Evolutionary conservation across 2,888 invertebrate genomes (phyloP), one percentile per base, ranked within the genome.

Genomic region (Drosophila setosimentum): DNA sequence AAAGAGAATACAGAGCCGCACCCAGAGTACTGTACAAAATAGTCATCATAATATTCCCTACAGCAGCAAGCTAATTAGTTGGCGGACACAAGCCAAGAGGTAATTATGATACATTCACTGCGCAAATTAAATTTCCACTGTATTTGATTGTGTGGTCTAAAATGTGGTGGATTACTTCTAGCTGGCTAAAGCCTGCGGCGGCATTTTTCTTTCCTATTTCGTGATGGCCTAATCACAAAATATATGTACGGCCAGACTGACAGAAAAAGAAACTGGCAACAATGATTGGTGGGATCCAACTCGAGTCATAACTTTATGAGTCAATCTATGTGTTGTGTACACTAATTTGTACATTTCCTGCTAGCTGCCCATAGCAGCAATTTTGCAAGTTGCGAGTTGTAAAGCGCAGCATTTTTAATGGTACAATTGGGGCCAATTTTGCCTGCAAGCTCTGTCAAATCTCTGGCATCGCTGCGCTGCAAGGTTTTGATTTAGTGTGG

Each of bases 81-180:
- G 73, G 68, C 37, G 8, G 80, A 81, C 61, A 32, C 33, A 40
- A 74, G 49, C 69, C 63, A 49, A 50, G 62, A 60, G 67, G 76
- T 79, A 79, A 80, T 76, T 76, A 63, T 68, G 69, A 70, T 45
- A 51, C 77, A 76, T 76, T 80, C 73, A 68, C 65, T 76, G 80
- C 60, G 77, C 72, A 71, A 82, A 76, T 82, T 82, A 69, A 79
- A 87, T 84, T 85, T 85, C 83, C 81, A 86, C 84, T 84, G 88
- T 78, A 73, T 78, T 84, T 88, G 27, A 29, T 55, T 37, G 33
- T 49, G 42, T 18, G 10, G 11, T 3, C 30, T 13, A 7, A 33
- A 42, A 24, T 27, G n/a, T 18, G 55, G 24, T 50, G 35, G 30
- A 49, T 61, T 49, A 64, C 74, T 78, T 81, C 65, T 71, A 69